Evolutionary conservation across 2,113 vertebrate genomes (phyloP).

Genomic region (Phoenicopterus ruber): DNA sequence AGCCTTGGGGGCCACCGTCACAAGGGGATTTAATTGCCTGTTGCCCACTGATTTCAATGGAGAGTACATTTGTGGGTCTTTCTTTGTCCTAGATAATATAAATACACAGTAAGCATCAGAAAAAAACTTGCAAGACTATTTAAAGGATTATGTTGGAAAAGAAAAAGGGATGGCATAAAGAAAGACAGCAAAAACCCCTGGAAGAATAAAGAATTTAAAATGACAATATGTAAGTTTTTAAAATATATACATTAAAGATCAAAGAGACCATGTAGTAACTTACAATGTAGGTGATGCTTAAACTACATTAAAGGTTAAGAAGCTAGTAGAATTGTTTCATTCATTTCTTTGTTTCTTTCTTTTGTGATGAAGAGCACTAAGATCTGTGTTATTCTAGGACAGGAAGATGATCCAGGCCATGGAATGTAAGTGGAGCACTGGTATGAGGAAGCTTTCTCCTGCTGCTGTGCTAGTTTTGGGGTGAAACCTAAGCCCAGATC

Average conservation of each 20-base stretch:
- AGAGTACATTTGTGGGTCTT: not conserved
- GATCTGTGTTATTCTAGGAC: not conserved
- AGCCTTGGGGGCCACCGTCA: not conserved
- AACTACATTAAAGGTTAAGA: not conserved
- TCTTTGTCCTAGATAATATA: not conserved
- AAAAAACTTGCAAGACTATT: not conserved
- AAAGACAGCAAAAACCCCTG: not conserved
- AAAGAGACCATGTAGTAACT: not conserved
- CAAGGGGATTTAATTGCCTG: not conserved
- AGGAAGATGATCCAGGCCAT: not conserved
- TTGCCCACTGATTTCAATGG: not conserved
- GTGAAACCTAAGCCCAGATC: not conserved
- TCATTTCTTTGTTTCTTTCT: not conserved
- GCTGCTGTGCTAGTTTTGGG: not conserved
- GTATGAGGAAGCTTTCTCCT: not conserved
- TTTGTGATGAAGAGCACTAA: not conserved
- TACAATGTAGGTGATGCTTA: not conserved
- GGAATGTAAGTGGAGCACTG: not conserved
- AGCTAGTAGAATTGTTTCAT: not conserved
- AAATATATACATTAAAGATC: not conserved
- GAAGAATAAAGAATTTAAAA: not conserved
- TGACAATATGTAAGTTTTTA: not conserved
- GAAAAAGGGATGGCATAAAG: not conserved
- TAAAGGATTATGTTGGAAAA: not conserved
- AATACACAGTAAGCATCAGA: not conserved